These are phyloP conservation scores for Oscheius onirici DNA, from an alignment of 2,888 invertebrate species.

Conservation along the genomic window DNA sequence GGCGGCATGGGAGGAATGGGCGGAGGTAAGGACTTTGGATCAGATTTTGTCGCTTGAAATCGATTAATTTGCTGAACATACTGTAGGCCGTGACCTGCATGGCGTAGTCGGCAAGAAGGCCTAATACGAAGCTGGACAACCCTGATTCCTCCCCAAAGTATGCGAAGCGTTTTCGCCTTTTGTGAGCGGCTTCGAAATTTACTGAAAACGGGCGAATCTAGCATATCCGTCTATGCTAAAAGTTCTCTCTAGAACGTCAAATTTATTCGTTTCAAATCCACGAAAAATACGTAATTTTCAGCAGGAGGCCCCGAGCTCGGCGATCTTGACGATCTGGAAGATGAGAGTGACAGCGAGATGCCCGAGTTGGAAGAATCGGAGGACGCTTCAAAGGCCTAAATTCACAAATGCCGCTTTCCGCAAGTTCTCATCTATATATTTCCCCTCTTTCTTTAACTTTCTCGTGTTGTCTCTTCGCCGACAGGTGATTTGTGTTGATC, in stretches of 20 bases:
- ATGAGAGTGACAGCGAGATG: slow-evolving; percentile 40
- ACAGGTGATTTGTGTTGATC: slow-evolving; percentile 20
- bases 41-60: background rate
- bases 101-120: too few relatives aligned
- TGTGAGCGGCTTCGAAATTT: too few relatives aligned
- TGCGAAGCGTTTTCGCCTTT: too few relatives aligned
- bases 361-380: slow-evolving; percentile 58
- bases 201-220: too few relatives aligned
- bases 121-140: too few relatives aligned
- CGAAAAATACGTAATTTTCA: background rate
- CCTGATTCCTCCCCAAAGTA: too few relatives aligned
- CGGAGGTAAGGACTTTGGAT: background rate
- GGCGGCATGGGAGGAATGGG: slow-evolving; percentile 38
- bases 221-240: too few relatives aligned
- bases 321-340: slow-evolving; percentile 14
- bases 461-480: slow-evolving; percentile 4
- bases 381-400: slow-evolving; percentile 17
- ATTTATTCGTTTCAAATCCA: too few relatives aligned
- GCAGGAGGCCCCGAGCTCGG: slow-evolving; percentile 18
- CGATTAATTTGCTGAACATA: too few relatives aligned
- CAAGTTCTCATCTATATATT: slow-evolving; percentile 19
- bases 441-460: background rate
- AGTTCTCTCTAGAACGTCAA: too few relatives aligned
- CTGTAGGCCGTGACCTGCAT: too few relatives aligned
- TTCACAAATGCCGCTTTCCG: slow-evolving; percentile 4